phyloP scores from a whole-genome alignment of 2,888 invertebrate species.

The Urechis unicinctus region DNA sequence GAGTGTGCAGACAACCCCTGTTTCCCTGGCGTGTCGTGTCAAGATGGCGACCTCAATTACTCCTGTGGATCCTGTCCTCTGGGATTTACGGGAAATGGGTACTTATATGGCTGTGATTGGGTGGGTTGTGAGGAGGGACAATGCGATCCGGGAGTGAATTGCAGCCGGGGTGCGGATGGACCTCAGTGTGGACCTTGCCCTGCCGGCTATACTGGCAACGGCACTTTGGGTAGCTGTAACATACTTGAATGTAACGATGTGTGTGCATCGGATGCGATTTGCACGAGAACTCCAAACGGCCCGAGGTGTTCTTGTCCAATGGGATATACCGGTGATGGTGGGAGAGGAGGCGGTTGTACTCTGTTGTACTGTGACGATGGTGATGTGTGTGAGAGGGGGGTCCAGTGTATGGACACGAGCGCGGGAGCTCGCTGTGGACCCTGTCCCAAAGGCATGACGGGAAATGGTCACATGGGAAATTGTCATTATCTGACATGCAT shows the following conservation, averaged over 20 bases:
- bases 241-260: not conserved
- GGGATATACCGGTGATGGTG: too few species aligned
- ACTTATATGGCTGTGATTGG: too few species aligned
- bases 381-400: too few species aligned
- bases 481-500: conserved; percentile 57
- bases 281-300: not conserved
- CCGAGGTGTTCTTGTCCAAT: not conserved
- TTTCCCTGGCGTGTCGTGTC: conserved; percentile 19
- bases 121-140: not conserved
- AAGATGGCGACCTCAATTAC: conserved; percentile 53
- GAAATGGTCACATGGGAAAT: conserved; percentile 14
- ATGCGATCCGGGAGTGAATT: conserved; percentile 1
- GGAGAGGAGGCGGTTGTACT: not conserved
- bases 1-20: conserved; percentile 19
- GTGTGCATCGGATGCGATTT: not conserved
- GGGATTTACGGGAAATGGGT: too few species aligned
- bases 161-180: conserved; percentile 52
- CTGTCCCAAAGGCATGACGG: conserved; percentile 20
- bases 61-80: conserved; percentile 59
- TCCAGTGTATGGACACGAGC: conserved; percentile 35
- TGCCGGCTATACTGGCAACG: conserved; percentile 60
- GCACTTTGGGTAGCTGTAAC: conserved; percentile 10
- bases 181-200: conserved; percentile 71
- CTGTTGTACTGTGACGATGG: not conserved
- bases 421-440: conserved; percentile 18